These are phyloP conservation scores for Nowickia ferox DNA, from an alignment of 2,888 invertebrate genomes.

Conservation along the genomic window DNA sequence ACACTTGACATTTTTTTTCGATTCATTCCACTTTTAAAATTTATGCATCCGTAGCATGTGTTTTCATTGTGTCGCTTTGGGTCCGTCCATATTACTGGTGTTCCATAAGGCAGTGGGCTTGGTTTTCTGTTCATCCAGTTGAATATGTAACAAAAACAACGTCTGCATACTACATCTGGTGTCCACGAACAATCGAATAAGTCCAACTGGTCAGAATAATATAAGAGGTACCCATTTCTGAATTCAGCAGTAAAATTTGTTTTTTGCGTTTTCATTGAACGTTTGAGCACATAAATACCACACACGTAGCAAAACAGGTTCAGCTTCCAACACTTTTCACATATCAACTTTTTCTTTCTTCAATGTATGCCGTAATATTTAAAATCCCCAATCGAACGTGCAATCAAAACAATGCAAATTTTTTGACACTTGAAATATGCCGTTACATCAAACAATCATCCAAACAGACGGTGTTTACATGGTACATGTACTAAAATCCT, in stretches of 20 bases:
- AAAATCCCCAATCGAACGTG: slow-evolving; percentile 11
- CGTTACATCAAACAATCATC: slow-evolving; percentile 14
- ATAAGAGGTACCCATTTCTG: slow-evolving; percentile 2
- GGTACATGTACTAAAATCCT: not conserved
- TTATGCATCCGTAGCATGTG: slow-evolving; percentile 43
- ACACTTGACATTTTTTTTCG: slow-evolving; percentile 22
- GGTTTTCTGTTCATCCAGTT: slow-evolving; percentile 48
- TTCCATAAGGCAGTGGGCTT: slow-evolving; percentile 38
- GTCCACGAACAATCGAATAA: slow-evolving; percentile 48
- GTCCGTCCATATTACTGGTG: slow-evolving; percentile 40
- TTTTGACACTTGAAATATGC: slow-evolving; percentile 35
- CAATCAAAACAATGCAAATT: not conserved
- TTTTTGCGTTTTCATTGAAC: slow-evolving; percentile 23
- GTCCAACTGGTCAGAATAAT: slow-evolving; percentile 34
- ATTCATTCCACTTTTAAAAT: slow-evolving; percentile 25
- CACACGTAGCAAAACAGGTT: slow-evolving; percentile 55
- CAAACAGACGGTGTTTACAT: too few species aligned
- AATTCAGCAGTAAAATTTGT: not conserved
- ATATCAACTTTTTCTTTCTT: slow-evolving; percentile 26
- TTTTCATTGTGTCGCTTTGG: slow-evolving; percentile 40
- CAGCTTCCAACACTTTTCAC: slow-evolving; percentile 54
- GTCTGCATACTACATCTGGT: slow-evolving; percentile 48
- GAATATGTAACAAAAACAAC: slow-evolving; percentile 45
- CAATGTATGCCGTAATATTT: slow-evolving; percentile 18
- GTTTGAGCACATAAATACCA: slow-evolving; percentile 42